Evolutionary conservation across 1,140 invertebrate genomes (phyloP).

Genomic region (Cotesia typhae): DNA sequence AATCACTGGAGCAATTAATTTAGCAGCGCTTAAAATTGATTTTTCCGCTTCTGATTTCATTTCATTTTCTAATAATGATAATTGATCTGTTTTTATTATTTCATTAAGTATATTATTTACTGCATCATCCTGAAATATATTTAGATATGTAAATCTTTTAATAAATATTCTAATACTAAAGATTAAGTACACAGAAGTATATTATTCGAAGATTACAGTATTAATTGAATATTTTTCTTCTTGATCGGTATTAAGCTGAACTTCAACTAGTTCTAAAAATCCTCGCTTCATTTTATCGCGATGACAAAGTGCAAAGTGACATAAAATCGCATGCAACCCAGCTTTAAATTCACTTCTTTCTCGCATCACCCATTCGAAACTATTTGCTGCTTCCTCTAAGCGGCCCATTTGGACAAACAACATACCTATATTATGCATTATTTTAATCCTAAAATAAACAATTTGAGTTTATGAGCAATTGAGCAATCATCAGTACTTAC

Average conservation of each 20-base stretch:
- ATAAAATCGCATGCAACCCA: conserved; percentile 91
- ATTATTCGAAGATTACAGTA: conserved; percentile 53
- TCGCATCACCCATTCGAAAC: conserved; percentile 98
- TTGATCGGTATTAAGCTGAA: conserved; percentile 84
- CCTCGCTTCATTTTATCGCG: conserved; percentile 93
- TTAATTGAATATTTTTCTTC: conserved; percentile 78
- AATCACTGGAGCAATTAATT: conserved; percentile 89
- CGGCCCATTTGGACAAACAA: conserved; percentile 95
- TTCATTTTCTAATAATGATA: conserved; percentile 80
- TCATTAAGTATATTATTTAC: conserved; percentile 78
- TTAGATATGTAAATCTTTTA: conserved; percentile 13
- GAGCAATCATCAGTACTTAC: conserved; percentile 15
- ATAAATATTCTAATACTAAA: not conserved
- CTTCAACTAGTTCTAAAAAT: conserved; percentile 90
- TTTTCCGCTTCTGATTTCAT: conserved; percentile 82
- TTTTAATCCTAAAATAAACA: conserved; percentile 80
- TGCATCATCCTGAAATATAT: conserved; percentile 72
- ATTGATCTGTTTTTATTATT: conserved; percentile 81
- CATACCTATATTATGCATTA: conserved; percentile 98
- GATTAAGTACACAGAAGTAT: not conserved
- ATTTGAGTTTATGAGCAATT: not conserved
- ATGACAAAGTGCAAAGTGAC: conserved; percentile 93
- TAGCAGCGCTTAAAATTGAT: conserved; percentile 88
- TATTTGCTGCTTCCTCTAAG: conserved; percentile 93
- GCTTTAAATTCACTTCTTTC: conserved; percentile 89